phyloP scores from a whole-genome alignment of 2,113 vertebrate genomes.

The Phrynosoma blainvillii region DNA sequence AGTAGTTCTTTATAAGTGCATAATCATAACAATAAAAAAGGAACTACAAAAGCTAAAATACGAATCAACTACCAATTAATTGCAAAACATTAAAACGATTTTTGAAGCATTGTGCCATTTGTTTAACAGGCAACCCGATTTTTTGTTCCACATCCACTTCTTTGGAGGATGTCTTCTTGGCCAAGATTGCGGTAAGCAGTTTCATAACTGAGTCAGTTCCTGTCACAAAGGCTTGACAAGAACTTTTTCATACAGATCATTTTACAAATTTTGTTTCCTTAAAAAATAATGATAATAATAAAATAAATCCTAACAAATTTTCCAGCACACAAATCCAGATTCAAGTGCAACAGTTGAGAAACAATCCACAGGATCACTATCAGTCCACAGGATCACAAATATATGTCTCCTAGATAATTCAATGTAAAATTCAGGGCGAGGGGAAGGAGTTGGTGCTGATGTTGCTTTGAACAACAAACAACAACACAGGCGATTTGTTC shows the following conservation, averaged over 20 bases:
- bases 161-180: constrained; percentile 45
- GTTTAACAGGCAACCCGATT: not conserved
- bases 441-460: no score
- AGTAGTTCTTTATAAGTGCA: constrained; percentile 35
- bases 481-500: not conserved
- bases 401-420: no score
- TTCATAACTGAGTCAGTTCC: constrained; percentile 45
- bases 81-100: constrained; percentile 9
- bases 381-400: no score
- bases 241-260: constrained; percentile 55
- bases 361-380: constrained; percentile 31
- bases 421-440: no score
- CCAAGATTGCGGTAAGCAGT: constrained; percentile 44
- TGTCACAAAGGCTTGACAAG: constrained; percentile 58
- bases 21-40: constrained; percentile 53
- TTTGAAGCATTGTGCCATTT: constrained; percentile 53
- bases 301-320: not conserved
- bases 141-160: constrained; percentile 40
- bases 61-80: constrained; percentile 21
- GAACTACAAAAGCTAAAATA: constrained; percentile 9
- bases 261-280: constrained; percentile 7
- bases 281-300: constrained; percentile 14
- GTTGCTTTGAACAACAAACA: no score
- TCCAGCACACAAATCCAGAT: constrained; percentile 23
- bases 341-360: constrained; percentile 46